Evolutionary conservation across 2,888 invertebrate genomes (phyloP), one percentile per base, ranked within the genome.

Genomic region (Chalcosyrphus nemorum): DNA sequence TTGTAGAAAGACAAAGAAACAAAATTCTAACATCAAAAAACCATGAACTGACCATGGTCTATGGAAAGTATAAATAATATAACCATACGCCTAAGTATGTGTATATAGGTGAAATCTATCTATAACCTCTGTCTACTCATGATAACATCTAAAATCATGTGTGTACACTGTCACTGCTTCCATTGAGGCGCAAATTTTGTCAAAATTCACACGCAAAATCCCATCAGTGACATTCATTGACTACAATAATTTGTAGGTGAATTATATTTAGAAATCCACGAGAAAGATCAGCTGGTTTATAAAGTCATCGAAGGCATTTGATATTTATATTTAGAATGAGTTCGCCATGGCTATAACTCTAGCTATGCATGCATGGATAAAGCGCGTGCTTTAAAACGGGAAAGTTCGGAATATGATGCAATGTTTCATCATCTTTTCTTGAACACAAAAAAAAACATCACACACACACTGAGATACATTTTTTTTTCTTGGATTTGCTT

Each of bases 371-470:
- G 11, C 3, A 15, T 56, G 17, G 13, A 27, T 29, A 32, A 24
- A 27, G 35, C 45, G 54, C 19, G 61, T 74, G 63, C 15, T 65
- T 47, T 63, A 56, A 41, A 72, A 63, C 72, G 66, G 59, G 50
- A 76, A 75, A 66, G 57, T 75, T 75, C 29, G 13, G 32, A 75
- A 59, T 59, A 65, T 76, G 68, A 81, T 76, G 75, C 75, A 76
- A 76, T 81, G 38, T 76, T 81, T 76, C 81, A 76, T 81, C 76
- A 76, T 81, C 81, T 65, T 52, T 65, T 63, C 35, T 50, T n/a
- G 9, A 19, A 27, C 27, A 27, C 13, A 38, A 50, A 50, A 38
- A 4, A 17, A 43, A 27, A 45, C 1, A n/a, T 4, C 17, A 45
- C 4, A 57, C 35, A 57, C 43, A 11, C 57, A 45, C 4, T 17